Evolutionary conservation across 2,888 invertebrate species (phyloP).

Genomic region (Rhingia rostrata): DNA sequence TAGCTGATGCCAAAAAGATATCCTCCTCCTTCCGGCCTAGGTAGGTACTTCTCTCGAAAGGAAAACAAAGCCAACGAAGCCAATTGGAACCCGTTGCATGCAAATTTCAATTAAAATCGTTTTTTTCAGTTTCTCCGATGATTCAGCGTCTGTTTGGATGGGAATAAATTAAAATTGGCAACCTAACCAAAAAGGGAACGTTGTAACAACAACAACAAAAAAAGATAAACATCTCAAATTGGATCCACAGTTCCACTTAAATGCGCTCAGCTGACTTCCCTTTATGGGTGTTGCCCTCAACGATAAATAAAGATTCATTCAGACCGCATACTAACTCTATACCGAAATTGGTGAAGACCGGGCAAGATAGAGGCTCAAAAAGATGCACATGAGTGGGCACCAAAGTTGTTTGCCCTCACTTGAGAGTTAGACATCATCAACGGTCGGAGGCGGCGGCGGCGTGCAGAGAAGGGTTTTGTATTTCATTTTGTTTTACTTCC

Average conservation of each 20-base stretch:
- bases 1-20: slow-evolving; percentile 7
- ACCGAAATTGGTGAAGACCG: slow-evolving; percentile 28
- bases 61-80: neutral
- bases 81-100: slow-evolving; percentile 9
- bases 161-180: slow-evolving; percentile 53
- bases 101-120: slow-evolving; percentile 48
- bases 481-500: slow-evolving; percentile 18
- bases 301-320: slow-evolving; percentile 30
- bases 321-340: slow-evolving; percentile 15
- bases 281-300: slow-evolving; percentile 16
- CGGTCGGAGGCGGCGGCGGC: no score
- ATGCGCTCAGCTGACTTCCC: slow-evolving; percentile 31
- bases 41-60: neutral
- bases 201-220: neutral
- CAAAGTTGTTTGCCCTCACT: slow-evolving; percentile 13
- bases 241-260: slow-evolving; percentile 35
- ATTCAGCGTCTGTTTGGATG: slow-evolving; percentile 35
- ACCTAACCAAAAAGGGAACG: slow-evolving; percentile 32
- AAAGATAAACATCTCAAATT: slow-evolving; percentile 36
- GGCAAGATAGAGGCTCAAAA: slow-evolving; percentile 2
- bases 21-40: slow-evolving; percentile 16
- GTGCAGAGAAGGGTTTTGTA: neutral
- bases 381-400: slow-evolving; percentile 62
- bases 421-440: neutral
- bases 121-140: slow-evolving; percentile 9